Evolutionary conservation across 2,888 invertebrate genomes (phyloP), one percentile per base, ranked within the genome.

Genomic region (Kuschelorhynchus macadamiae): DNA sequence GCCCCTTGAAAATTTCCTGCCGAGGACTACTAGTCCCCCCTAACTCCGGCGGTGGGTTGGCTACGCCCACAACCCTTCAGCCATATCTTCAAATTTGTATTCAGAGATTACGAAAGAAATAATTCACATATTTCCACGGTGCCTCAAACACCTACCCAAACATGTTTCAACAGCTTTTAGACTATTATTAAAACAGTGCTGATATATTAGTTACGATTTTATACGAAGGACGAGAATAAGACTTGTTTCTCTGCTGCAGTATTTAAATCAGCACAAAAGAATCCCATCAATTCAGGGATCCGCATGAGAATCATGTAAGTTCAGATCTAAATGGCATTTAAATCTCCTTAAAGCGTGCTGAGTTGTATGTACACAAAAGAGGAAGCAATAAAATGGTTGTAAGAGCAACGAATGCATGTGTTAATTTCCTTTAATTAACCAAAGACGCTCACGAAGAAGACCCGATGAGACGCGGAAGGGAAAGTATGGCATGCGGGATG

Each of bases 371-470:
- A 52, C 60, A 66, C 60, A 60, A 60, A 66, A 66, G 60, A 66
- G 66, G 66, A 66, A 66, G 60, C 66, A 60, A 66, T 60, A 53
- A 66, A 66, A 66, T 52, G 36, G 55, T 60, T 66, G 66, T 66
- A 60, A 55, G 47, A 53, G 46, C 60, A 60, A 20, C 66, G 53
- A 66, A 60, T 66, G 60, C 66, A 66, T 66, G 66, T 66, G 60
- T 55, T 66, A 60, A 66, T 66, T 60, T 41, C 30, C 60, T 39
- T 55, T 67, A 67, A 67, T 67, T 67, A 67, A 67, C 67, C 36
- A 30, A 56, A 67, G 50, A 2, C 30, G 33, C 36, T 56, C 67
- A 67, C 67, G 67, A 67, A 62, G 55, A 50, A 56, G 66, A 53
- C 46, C 59, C 52, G 33, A 46, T 57, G 47, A 41, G 52, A 61